Evolutionary conservation across 2,888 invertebrate genomes (phyloP), one percentile per base, ranked within the genome.

Genomic region (Bruchidius siliquastri): DNA sequence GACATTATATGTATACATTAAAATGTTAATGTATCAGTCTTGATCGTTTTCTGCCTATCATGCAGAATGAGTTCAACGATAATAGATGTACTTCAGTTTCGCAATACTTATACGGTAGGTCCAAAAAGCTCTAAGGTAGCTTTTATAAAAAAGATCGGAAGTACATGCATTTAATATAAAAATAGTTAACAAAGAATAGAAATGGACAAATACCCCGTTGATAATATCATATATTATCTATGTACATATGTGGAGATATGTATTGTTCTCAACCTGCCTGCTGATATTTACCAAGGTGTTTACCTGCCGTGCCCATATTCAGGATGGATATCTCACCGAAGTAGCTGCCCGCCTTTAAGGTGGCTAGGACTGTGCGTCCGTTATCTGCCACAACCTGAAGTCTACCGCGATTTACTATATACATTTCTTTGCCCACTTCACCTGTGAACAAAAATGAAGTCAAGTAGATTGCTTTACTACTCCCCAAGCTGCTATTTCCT

Each of bases 261-360:
- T 49, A 49, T 49, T 49, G 49, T 49, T 26, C 49, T 13, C 49
- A 82, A 82, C 83, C 83, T 81, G 80, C 79, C 81, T 82, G 83
- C 81, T 88, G 93, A 94, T 94, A 94, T 94, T 94, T 94, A 94
- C 94, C 94, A 93, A 94, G 93, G 91, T 94, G 94, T 94, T 95
- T 95, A 96, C 96, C 96, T 93, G 98, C 98, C 88, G 97, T 97
- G 90, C 98, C 98, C 97, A 97, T 97, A 92, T 97, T 97, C 88
- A 99, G 93, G 89, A 99, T 98, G 90, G 96, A 97, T 90, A 99
- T 99, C 91, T 99, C 99, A 85, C 99, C 99, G 90, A 99, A 99
- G 92, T 99, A 99, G 88, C 97, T 97, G 88, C 98, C 99, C 83
- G 98, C 98, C 89, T 97, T 96, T 85, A 99, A 92, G 80, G 97